These are phyloP conservation scores for Psilopsiagon aurifrons DNA, from an alignment of 2,113 vertebrate species.

Conservation along the genomic window DNA sequence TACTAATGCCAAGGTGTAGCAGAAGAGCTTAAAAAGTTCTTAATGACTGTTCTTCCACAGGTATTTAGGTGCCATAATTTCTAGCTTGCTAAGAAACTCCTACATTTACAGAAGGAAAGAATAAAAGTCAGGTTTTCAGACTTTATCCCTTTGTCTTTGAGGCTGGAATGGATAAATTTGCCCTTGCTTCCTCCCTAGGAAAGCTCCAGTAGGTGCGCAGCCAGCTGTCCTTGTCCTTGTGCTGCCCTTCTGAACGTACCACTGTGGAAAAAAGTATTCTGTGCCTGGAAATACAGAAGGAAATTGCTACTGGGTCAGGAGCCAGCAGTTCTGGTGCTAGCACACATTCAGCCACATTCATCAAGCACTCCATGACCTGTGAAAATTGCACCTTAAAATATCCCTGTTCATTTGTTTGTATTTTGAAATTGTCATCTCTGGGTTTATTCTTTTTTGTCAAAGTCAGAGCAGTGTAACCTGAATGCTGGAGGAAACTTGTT, in stretches of 20 bases:
- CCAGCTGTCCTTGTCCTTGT: background rate
- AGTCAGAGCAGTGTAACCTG: background rate
- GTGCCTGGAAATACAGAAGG: background rate
- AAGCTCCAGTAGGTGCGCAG: background rate
- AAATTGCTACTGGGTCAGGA: background rate
- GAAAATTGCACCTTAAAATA: constrained; percentile 15
- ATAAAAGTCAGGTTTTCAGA: background rate
- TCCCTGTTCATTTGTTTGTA: background rate
- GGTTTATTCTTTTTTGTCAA: background rate
- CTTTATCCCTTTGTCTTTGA: background rate
- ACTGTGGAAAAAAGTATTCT: background rate
- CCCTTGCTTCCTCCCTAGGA: background rate
- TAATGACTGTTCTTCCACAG: background rate
- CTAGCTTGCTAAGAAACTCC: background rate
- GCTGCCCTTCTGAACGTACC: background rate
- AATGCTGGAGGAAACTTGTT: background rate
- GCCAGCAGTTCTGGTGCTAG: background rate
- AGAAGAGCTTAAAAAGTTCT: background rate
- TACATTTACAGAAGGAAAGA: background rate
- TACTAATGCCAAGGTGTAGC: background rate
- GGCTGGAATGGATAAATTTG: background rate
- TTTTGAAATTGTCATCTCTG: background rate
- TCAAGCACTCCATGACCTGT: background rate
- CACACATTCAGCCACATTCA: background rate
- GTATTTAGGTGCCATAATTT: background rate